Evolutionary conservation across 2,888 invertebrate species (phyloP), one percentile per base, ranked within the genome.

Genomic region (Drosophila paramelanica): DNA sequence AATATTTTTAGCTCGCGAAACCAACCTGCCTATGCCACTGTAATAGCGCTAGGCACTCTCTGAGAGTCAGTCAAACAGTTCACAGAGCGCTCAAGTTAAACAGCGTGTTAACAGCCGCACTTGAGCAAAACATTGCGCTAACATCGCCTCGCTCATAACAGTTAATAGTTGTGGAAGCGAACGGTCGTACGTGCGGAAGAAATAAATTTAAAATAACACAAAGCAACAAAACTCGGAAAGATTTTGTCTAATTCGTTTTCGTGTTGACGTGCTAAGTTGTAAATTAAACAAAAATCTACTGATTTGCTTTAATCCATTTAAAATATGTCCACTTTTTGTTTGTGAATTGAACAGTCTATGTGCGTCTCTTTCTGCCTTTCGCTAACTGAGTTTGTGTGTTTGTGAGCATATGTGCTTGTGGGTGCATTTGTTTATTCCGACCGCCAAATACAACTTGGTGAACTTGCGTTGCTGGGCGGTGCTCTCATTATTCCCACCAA

Each of bases 391-490:
- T 46, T n/a, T n/a, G 33, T 42, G 49, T 42, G 23, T 59, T 31
- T 38, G 33, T 45, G 33, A 31, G 59, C 42, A 42, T 66, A 42
- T 41, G 53, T 60, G 39, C 43, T 39, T 49, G 52, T 73, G 45
- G 17, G 60, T 74, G 65, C 76, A 75, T 74, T 79, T 76, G 76
- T 76, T 76, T 76, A 66, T 69, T 49, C 50, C 67, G 49, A 67
- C 60, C 74, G 57, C 46, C 61, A 73, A 78, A 73, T 64, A 77
- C 67, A 52, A 58, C 49, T 73, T 47, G 38, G 51, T 67, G 71
- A 76, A 77, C 67, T 77, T 77, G 59, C 77, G 75, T 79, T 78
- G 62, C 59, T 78, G 77, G 66, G 77, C 64, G 73, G 72, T 64
- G 69, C 69, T 73, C 64, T 80, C 66, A 78, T 61, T 69, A 47